Conservation (phyloP, 2,797 vertebrate species). For the Orestias chungarensis region DNA sequence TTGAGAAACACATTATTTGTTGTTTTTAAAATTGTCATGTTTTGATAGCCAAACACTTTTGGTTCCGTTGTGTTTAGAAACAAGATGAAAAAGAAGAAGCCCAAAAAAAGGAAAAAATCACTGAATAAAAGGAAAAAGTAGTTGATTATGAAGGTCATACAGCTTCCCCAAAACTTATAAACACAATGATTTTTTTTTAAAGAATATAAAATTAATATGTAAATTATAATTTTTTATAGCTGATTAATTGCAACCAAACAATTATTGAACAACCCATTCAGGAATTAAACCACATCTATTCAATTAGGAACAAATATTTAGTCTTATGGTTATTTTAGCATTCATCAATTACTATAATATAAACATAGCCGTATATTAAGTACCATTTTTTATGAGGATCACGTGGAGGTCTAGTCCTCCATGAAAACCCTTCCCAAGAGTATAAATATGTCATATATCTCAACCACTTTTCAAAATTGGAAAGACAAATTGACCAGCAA, state of each 20-base stretch:
- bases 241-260: too few relatives aligned
- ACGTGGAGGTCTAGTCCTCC: too few relatives aligned
- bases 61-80: neutral
- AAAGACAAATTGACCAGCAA: neutral
- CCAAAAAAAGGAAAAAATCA: slow-evolving; percentile 15
- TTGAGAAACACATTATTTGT: slow-evolving; percentile 7
- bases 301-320: neutral
- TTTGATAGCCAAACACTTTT: neutral
- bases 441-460: neutral
- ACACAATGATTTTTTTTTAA: too few relatives aligned
- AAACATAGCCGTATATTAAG: neutral
- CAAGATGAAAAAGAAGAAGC: neutral
- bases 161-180: too few relatives aligned
- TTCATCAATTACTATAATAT: neutral
- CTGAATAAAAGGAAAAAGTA: slow-evolving; percentile 25
- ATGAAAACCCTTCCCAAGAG: too few relatives aligned
- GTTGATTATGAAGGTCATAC: neutral
- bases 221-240: too few relatives aligned
- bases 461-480: neutral
- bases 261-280: too few relatives aligned
- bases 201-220: too few relatives aligned
- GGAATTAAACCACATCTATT: neutral
- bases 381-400: too few relatives aligned
- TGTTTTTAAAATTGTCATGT: neutral
- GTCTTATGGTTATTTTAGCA: neutral